Evolutionary conservation across 64 coral and sea anemone species (phyloP).

Genomic region (Dendrophyllia cribrosa): DNA sequence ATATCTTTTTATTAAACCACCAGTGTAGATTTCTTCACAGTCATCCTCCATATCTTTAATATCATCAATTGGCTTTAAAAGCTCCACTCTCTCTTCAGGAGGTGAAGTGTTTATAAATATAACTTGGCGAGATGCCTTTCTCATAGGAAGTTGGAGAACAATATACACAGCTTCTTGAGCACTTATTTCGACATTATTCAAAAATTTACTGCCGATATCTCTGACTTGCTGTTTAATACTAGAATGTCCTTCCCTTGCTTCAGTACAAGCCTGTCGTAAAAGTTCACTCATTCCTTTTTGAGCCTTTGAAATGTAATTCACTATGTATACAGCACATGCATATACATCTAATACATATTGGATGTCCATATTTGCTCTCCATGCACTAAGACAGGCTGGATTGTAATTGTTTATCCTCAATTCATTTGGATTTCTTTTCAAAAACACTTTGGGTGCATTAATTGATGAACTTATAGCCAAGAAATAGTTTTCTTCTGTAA

Average conservation of each 20-base stretch:
- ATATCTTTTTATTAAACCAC: too few relatives aligned
- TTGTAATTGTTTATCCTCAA: slow-evolving; percentile 76
- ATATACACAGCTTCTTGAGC: slow-evolving; percentile 62
- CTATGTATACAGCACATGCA: slow-evolving; percentile 82
- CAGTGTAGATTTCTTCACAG: slow-evolving; percentile 55
- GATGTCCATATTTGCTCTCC: slow-evolving; percentile 82
- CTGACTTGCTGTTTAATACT: slow-evolving; percentile 67
- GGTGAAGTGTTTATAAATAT: slow-evolving; percentile 66
- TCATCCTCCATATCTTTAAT: slow-evolving; percentile 62
- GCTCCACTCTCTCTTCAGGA: slow-evolving; percentile 52
- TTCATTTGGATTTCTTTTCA: slow-evolving; percentile 61
- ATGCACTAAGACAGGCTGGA: slow-evolving; percentile 80
- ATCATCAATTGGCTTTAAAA: slow-evolving; percentile 60
- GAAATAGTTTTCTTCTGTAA: slow-evolving; percentile 84
- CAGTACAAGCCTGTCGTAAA: slow-evolving; percentile 70
- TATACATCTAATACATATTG: slow-evolving; percentile 87
- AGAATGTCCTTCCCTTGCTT: slow-evolving; percentile 73
- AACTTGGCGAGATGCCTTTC: slow-evolving; percentile 55
- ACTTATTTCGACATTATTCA: slow-evolving; percentile 71
- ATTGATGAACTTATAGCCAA: slow-evolving; percentile 72
- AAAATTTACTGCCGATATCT: slow-evolving; percentile 65
- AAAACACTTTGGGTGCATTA: slow-evolving; percentile 32
- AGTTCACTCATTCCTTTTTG: slow-evolving; percentile 89
- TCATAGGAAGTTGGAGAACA: slow-evolving; percentile 53
- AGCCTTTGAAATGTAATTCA: slow-evolving; percentile 88